A percentile compares a stretch with the other conserved stretches of the same genome.
phyloP scores from a whole-genome alignment of 2,797 vertebrate species.

The Rhinoraja longicauda region DNA sequence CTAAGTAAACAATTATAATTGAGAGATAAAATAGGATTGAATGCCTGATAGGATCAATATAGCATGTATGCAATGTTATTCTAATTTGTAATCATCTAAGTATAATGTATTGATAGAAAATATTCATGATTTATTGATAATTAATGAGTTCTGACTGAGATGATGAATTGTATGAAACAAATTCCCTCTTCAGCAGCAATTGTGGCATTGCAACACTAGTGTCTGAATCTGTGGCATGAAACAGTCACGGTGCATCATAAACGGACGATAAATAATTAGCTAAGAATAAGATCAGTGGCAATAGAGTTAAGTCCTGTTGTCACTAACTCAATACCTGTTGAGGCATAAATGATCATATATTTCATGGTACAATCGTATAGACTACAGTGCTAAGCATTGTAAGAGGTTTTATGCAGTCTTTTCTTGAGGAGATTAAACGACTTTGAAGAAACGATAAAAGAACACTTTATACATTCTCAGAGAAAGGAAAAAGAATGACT shows the following conservation, averaged over 20 bases:
- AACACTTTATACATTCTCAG: not conserved
- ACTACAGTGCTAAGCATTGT: not conserved
- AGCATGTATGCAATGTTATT: not conserved
- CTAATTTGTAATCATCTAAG: not conserved
- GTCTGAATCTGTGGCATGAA: not conserved
- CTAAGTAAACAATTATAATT: not conserved
- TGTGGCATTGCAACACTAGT: no score
- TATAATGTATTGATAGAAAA: not conserved
- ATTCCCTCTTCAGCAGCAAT: not conserved
- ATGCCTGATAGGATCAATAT: not conserved
- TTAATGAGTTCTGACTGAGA: not conserved
- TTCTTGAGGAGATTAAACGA: not conserved
- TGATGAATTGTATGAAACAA: no score
- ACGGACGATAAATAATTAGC: not conserved
- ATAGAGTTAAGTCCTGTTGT: no score
- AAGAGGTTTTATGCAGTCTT: not conserved
- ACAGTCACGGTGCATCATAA: not conserved
- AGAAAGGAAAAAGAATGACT: not conserved
- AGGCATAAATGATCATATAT: not conserved
- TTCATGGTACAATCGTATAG: not conserved
- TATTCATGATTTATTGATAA: not conserved
- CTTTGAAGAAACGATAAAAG: not conserved
- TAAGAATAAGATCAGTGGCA: not conserved
- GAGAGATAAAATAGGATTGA: not conserved
- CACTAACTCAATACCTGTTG: no score